Conservation (phyloP, 2,797 vertebrate species). For the Enteromius argenteus region DNA sequence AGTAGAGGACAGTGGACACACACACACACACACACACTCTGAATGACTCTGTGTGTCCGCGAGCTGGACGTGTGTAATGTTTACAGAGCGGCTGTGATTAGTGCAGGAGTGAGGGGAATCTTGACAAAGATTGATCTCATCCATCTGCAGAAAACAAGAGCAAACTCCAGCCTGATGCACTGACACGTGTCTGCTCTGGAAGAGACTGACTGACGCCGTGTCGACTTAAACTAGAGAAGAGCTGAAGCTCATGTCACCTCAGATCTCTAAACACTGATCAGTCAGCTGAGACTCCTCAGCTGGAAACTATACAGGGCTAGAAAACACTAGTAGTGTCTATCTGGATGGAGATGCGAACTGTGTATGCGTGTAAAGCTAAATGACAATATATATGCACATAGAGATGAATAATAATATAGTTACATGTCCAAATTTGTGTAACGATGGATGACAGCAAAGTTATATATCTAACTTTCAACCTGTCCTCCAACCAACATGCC, state of each 20-base stretch:
- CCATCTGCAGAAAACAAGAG: neutral
- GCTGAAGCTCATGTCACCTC: neutral
- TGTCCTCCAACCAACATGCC: too few relatives aligned
- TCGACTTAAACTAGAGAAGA: neutral
- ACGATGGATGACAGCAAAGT: too few relatives aligned
- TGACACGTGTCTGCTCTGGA: neutral
- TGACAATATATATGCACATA: neutral
- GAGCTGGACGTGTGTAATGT: constrained; percentile 14
- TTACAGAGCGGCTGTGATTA: constrained; percentile 10
- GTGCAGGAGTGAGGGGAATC: constrained; percentile 1
- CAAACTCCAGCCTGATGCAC: neutral
- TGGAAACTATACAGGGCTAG: neutral
- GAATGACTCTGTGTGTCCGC: too few relatives aligned
- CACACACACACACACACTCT: neutral
- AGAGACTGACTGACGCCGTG: neutral
- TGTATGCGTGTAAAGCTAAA: neutral
- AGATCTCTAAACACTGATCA: neutral
- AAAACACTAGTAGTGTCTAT: neutral
- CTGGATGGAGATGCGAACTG: neutral
- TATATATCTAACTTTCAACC: too few relatives aligned
- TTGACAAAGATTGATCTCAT: constrained; percentile 27
- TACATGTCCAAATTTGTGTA: too few relatives aligned
- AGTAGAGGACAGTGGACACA: constrained; percentile 2
- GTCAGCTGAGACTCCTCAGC: neutral
- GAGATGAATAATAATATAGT: neutral